Evolutionary conservation across 2,888 invertebrate species (phyloP).

Genomic region (Thysanoteuthis rhombus): DNA sequence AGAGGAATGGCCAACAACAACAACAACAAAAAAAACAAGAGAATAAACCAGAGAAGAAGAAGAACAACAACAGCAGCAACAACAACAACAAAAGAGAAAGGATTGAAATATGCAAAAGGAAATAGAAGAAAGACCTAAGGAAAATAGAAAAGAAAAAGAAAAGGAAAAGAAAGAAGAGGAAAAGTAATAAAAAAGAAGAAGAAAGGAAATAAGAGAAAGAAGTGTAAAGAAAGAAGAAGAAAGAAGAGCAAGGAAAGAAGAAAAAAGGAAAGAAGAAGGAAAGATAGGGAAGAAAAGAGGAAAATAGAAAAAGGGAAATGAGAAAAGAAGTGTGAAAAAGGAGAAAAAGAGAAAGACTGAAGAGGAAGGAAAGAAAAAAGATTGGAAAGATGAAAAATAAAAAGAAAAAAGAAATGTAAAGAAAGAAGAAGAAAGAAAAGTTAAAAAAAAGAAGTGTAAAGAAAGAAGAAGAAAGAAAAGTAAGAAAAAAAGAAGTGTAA

Average conservation of each 20-base stretch:
- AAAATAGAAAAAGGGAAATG: not conserved
- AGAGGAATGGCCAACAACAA: too few species aligned
- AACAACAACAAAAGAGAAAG: not conserved
- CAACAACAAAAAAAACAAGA: not conserved
- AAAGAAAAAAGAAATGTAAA: not conserved
- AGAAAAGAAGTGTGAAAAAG: not conserved
- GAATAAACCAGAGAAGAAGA: not conserved
- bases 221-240: not conserved
- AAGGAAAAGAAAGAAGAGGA: too few species aligned
- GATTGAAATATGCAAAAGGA: not conserved
- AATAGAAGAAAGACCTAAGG: too few species aligned
- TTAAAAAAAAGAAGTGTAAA: constrained; percentile 35
- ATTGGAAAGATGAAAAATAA: not conserved
- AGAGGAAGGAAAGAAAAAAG: not conserved
- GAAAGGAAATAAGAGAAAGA: too few species aligned
- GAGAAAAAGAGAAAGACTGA: too few species aligned
- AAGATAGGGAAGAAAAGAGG: not conserved
- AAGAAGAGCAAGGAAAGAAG: not conserved
- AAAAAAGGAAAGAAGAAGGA: constrained; percentile 35
- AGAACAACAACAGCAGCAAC: not conserved
- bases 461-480: not conserved
- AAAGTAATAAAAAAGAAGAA: not conserved
- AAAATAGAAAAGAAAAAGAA: too few species aligned
- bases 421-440: not conserved
- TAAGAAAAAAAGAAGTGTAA: not conserved